Conservation (phyloP, 2,797 vertebrate species). For the Spatula clypeata region DNA sequence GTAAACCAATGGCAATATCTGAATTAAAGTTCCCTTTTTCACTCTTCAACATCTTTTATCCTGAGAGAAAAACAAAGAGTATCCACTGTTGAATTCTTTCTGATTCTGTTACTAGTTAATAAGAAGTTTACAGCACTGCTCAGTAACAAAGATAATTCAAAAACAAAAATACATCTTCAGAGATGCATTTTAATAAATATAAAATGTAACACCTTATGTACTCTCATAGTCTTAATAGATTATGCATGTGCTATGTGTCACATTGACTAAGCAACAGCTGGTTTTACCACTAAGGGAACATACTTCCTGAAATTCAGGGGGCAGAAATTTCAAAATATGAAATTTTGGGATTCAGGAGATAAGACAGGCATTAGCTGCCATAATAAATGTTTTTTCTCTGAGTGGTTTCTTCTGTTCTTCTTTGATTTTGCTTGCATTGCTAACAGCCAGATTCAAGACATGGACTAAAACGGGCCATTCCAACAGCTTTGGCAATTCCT, state of each 20-base stretch:
- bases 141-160: conserved; percentile 13
- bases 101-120: neutral
- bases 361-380: neutral
- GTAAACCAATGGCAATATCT: neutral
- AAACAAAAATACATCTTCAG: neutral
- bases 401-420: neutral
- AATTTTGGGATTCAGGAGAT: neutral
- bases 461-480: neutral
- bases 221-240: neutral
- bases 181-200: neutral
- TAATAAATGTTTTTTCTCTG: neutral
- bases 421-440: neutral
- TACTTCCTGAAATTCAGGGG: conserved; percentile 23
- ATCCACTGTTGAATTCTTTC: neutral
- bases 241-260: neutral
- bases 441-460: neutral
- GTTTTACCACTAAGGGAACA: neutral
- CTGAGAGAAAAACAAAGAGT: neutral
- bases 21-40: conserved; percentile 19
- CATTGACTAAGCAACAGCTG: neutral
- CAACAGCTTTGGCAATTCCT: neutral
- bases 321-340: neutral
- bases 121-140: neutral
- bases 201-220: neutral
- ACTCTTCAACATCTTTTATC: conserved; percentile 23